phyloP scores from a whole-genome alignment of 2,113 vertebrate species.

The Bos taurus region ARS-UCD2.0 NC_037357.1:93790001-93790500 shows the following conservation, averaged over 20 bases:
- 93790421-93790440: background rate
- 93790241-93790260: background rate
- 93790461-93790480: background rate
- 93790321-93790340: background rate
- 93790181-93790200: conserved; percentile 9
- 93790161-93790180: background rate
- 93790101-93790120: background rate
- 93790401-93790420: background rate
- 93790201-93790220: background rate
- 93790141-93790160: background rate
- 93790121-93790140: background rate
- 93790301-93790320: background rate
- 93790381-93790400: too few relatives aligned
- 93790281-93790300: background rate
- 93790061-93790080: background rate
- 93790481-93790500: background rate
- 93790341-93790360: background rate
- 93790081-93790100: background rate
- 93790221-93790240: background rate
- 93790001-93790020: background rate
- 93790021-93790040: conserved; percentile 19
- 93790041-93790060: background rate
- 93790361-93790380: background rate
- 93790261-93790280: background rate
- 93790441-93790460: background rate